A percentile compares a stretch with the other conserved stretches of the same genome.
Conservation (phyloP, 2,888 invertebrate species). For the Acheta domesticus region DNA sequence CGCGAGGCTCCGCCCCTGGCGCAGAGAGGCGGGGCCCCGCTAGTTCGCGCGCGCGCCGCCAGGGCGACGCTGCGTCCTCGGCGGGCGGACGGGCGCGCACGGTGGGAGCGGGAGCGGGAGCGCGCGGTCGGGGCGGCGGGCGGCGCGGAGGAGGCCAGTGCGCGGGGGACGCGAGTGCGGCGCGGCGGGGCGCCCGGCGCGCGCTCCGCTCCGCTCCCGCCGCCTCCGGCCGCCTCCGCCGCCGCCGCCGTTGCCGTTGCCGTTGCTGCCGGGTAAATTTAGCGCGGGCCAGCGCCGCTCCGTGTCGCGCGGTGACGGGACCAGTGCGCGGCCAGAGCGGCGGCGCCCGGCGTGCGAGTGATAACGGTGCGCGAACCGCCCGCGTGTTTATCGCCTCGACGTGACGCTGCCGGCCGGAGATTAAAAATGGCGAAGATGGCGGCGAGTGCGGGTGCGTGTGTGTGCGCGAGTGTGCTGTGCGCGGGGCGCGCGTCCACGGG, state of each 20-base stretch:
- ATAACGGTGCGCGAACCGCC: background rate
- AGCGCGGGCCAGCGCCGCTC: background rate
- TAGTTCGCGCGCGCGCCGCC: constrained; percentile 7
- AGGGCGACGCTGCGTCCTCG: background rate
- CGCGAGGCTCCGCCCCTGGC: background rate
- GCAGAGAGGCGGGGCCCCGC: background rate
- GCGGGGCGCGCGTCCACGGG: background rate
- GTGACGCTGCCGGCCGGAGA: background rate
- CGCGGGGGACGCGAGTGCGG: constrained; percentile 18
- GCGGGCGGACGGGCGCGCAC: background rate
- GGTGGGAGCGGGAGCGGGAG: background rate
- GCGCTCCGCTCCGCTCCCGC: background rate
- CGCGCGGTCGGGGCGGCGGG: background rate
- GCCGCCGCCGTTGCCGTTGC: background rate
- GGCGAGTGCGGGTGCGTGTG: background rate
- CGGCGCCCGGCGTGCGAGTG: background rate
- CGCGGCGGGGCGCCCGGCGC: background rate
- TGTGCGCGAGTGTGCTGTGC: background rate
- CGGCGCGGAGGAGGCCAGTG: background rate
- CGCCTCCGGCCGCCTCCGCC: background rate
- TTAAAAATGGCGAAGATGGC: background rate
- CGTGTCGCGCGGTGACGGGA: background rate
- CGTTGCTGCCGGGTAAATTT: background rate
- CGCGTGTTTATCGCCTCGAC: background rate
- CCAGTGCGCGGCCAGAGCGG: background rate